Evolutionary conservation across 2,797 vertebrate genomes (phyloP).

Genomic region (Micropoecilia bifurca): DNA sequence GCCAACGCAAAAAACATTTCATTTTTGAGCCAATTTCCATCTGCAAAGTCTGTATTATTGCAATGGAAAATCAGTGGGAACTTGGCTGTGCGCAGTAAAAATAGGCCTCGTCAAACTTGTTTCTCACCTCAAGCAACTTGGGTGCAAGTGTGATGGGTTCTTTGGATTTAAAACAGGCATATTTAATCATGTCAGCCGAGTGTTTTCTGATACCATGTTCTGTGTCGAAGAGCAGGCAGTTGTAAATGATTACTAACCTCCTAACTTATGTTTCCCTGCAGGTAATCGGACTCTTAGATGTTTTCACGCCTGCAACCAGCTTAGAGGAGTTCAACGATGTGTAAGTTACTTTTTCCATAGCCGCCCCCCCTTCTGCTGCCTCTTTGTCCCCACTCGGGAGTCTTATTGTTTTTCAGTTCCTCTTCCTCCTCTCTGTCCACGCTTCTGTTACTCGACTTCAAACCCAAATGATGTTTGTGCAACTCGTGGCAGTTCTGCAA

Average conservation of each 20-base stretch:
- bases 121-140: neutral
- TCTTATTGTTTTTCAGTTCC: neutral
- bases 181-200: neutral
- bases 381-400: neutral
- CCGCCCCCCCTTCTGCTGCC: neutral
- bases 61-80: neutral
- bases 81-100: neutral
- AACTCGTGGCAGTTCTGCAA: neutral
- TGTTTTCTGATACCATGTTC: neutral
- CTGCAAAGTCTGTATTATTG: neutral
- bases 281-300: constrained; percentile 97
- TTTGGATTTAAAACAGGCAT: neutral
- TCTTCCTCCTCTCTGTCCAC: neutral
- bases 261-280: constrained; percentile 60
- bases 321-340: constrained; percentile 96
- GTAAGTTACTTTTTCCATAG: constrained; percentile 82
- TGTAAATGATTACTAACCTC: constrained; percentile 27
- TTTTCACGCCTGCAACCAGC: constrained; percentile 91
- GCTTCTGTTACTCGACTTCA: neutral
- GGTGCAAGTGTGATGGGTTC: neutral
- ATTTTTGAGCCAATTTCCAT: neutral
- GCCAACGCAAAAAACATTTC: neutral
- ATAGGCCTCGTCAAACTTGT: neutral
- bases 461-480: constrained; percentile 10
- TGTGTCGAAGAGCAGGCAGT: neutral